These are phyloP conservation scores for Deladenus siricidicola DNA, from an alignment of 2,888 invertebrate species.

Conservation along the genomic window DNA sequence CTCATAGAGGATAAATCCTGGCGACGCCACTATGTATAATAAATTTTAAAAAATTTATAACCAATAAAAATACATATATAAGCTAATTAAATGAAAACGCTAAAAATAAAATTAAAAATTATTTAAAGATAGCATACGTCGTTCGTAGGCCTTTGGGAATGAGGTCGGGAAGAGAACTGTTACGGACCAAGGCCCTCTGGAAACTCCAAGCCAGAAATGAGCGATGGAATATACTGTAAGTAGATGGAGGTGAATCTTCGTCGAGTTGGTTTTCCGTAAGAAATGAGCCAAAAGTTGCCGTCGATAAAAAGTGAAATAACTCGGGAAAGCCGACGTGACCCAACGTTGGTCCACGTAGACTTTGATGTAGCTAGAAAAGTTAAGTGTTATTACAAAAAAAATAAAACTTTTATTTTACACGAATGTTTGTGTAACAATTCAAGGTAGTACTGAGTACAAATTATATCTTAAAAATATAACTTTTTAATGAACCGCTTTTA, in stretches of 20 bases:
- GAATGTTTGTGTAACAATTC: too few relatives aligned
- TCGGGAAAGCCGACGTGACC: conserved; percentile 69
- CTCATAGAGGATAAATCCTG: too few relatives aligned
- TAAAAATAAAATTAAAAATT: too few relatives aligned
- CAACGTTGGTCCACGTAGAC: conserved; percentile 9
- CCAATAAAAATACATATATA: too few relatives aligned
- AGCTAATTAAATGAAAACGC: too few relatives aligned
- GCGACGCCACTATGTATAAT: too few relatives aligned
- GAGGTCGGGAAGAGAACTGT: conserved; percentile 5
- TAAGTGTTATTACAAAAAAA: not conserved
- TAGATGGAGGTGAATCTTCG: not conserved
- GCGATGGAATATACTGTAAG: conserved; percentile 61
- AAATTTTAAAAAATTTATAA: too few relatives aligned
- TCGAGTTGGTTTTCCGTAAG: conserved; percentile 25
- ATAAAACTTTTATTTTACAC: too few relatives aligned
- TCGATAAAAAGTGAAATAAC: conserved; percentile 68
- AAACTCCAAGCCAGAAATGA: conserved; percentile 63
- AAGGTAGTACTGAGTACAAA: too few relatives aligned
- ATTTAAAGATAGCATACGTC: too few relatives aligned
- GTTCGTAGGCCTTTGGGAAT: not conserved
- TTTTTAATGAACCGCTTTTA: too few relatives aligned
- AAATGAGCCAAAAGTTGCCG: conserved; percentile 65
- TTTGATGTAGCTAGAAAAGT: not conserved
- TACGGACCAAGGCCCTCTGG: conserved; percentile 54
- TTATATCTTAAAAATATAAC: too few relatives aligned